Percentiles rank a stretch among this genome's conserved stretches.
phyloP scores from a whole-genome alignment of 1,140 invertebrate species.

The Antheraea mylitta region DNA sequence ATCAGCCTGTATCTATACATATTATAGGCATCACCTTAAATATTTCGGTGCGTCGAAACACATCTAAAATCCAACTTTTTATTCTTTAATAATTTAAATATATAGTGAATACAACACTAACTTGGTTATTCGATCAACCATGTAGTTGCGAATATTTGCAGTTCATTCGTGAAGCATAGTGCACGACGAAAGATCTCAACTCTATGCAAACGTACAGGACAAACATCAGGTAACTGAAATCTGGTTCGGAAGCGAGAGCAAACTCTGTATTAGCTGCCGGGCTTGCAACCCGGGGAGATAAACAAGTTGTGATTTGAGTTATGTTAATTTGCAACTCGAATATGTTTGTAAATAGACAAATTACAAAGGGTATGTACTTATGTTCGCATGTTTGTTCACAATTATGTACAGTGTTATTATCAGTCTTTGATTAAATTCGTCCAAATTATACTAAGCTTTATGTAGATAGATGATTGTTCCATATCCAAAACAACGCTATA shows the following conservation, averaged over 20 bases:
- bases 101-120: background rate
- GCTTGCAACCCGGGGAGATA: background rate
- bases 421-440: too few relatives aligned
- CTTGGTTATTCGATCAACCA: background rate
- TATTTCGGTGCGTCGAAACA: too few relatives aligned
- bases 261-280: slow-evolving; percentile 6
- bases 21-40: too few relatives aligned
- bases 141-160: background rate
- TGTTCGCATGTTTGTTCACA: background rate
- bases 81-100: too few relatives aligned
- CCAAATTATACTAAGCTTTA: too few relatives aligned
- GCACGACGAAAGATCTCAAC: background rate
- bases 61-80: too few relatives aligned
- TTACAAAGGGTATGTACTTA: background rate
- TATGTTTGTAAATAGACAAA: background rate
- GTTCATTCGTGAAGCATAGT: background rate
- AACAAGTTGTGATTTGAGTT: slow-evolving; percentile 3
- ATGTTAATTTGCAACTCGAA: background rate
- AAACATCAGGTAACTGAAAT: slow-evolving; percentile 4
- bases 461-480: too few relatives aligned
- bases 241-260: background rate
- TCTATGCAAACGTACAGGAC: background rate
- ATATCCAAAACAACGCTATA: too few relatives aligned
- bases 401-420: too few relatives aligned
- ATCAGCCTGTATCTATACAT: too few relatives aligned